Percentiles rank a stretch among this genome's conserved stretches.
Conservation (phyloP, 2,797 vertebrate species). For the Galagoides demidoff region DNA sequence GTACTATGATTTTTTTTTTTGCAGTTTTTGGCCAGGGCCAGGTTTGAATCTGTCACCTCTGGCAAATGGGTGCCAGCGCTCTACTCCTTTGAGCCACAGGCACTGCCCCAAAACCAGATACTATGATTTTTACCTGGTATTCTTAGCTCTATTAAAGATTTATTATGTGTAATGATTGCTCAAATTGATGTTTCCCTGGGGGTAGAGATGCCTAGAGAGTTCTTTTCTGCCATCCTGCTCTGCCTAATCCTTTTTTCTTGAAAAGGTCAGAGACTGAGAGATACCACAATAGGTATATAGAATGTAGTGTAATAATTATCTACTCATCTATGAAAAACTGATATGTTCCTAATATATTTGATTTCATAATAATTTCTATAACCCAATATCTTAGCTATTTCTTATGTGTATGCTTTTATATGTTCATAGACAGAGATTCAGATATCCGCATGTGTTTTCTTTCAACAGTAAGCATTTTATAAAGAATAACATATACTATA, state of each 20-base stretch:
- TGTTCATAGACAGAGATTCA: background rate
- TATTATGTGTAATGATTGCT: background rate
- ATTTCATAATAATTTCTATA: background rate
- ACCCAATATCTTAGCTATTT: background rate
- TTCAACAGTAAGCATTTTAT: background rate
- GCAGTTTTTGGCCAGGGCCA: too few relatives aligned
- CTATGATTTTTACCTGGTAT: background rate
- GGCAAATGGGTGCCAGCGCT: too few relatives aligned
- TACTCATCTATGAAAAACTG: background rate
- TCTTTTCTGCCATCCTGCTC: background rate
- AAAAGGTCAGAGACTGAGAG: background rate
- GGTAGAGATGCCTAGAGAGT: background rate
- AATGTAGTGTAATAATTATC: background rate
- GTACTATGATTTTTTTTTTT: background rate
- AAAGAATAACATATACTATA: background rate
- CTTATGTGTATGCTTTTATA: background rate
- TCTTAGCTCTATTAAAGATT: background rate
- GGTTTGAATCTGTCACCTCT: too few relatives aligned
- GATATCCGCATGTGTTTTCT: background rate
- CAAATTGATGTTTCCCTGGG: background rate
- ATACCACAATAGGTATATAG: background rate
- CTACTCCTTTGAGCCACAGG: too few relatives aligned
- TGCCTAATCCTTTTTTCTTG: background rate
- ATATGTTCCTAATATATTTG: background rate
- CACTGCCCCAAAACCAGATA: too few relatives aligned